phyloP scores from a whole-genome alignment of 2,888 invertebrate species.

The Rhogogaster chlorosoma region DNA sequence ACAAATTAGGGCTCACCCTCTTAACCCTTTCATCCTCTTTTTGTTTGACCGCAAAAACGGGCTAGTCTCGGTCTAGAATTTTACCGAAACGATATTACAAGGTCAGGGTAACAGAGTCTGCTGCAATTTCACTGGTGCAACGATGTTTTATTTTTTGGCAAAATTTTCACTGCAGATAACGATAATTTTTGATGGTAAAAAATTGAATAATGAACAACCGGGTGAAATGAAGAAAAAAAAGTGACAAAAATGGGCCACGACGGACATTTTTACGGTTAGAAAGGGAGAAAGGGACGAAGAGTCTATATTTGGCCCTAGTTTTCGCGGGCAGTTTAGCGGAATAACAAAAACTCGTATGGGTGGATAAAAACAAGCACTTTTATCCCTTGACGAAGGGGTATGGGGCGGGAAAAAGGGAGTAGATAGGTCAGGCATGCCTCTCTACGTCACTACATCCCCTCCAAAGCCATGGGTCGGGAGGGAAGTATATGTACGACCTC shows the following conservation, averaged over 20 bases:
- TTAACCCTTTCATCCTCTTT: background rate
- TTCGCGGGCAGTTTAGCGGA: constrained; percentile 2
- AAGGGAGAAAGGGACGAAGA: too few species aligned
- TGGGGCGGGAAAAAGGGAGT: background rate
- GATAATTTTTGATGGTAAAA: background rate
- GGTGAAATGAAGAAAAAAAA: background rate
- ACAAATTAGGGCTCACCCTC: background rate
- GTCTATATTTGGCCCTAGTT: background rate
- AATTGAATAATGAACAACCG: background rate
- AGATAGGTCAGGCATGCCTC: constrained; percentile 43
- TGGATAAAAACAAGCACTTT: background rate
- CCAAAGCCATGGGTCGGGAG: background rate
- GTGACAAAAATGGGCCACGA: background rate
- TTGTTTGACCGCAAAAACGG: background rate
- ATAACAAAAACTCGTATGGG: constrained; percentile 17
- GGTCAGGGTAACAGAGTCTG: constrained; percentile 1
- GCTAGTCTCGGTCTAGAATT: background rate
- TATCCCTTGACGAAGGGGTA: background rate
- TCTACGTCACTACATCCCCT: background rate
- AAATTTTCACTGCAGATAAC: too few species aligned
- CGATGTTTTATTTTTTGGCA: too few species aligned
- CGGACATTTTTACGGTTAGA: background rate
- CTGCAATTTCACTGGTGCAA: background rate
- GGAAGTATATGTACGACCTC: constrained; percentile 25
- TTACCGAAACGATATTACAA: background rate